phyloP scores from a whole-genome alignment of 2,797 vertebrate species.

The Adelosebastes latens region DNA sequence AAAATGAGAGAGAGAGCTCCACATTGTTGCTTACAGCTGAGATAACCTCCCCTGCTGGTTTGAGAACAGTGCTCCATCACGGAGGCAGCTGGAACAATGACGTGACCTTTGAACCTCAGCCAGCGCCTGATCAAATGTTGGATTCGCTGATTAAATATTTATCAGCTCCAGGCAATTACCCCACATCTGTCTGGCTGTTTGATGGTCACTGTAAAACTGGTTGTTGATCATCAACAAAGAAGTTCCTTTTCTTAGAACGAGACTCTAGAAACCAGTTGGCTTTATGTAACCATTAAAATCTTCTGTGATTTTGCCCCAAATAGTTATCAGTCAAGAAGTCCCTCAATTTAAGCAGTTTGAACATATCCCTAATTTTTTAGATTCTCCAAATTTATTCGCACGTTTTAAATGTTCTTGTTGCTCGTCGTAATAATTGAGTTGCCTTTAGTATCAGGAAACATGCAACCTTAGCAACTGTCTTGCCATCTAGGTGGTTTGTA shows the following conservation, averaged over 20 bases:
- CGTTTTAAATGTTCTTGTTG: neutral
- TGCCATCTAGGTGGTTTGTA: conserved; percentile 3
- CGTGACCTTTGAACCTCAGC: conserved; percentile 73
- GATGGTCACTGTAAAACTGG: conserved; percentile 16
- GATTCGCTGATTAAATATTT: conserved; percentile 75
- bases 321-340: neutral
- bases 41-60: conserved; percentile 78
- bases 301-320: neutral
- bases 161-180: conserved; percentile 59
- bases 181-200: conserved; percentile 44
- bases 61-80: conserved; percentile 71
- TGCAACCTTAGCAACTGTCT: conserved; percentile 20
- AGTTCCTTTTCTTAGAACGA: neutral
- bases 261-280: neutral
- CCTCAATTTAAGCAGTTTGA: neutral
- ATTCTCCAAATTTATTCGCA: neutral
- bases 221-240: conserved; percentile 15
- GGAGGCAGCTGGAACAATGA: conserved; percentile 75
- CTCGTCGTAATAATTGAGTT: neutral
- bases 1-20: conserved; percentile 15
- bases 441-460: conserved; percentile 8
- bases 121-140: conserved; percentile 66
- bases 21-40: conserved; percentile 74
- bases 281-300: neutral
- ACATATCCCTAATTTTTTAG: neutral